phyloP scores from a whole-genome alignment of 2,888 invertebrate species.

The Temnothorax ravouxi region DNA sequence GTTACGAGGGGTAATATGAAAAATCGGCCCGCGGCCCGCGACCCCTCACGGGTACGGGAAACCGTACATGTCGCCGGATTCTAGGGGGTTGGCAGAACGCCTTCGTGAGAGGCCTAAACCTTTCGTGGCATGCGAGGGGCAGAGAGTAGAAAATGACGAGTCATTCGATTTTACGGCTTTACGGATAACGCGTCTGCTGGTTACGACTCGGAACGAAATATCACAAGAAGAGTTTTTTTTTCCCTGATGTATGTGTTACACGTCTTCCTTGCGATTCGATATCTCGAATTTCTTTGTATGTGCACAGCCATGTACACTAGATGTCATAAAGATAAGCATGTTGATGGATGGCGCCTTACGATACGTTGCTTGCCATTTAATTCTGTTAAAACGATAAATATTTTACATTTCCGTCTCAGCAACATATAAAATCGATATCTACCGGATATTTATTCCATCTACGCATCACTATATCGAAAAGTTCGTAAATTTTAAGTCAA shows the following conservation, averaged over 20 bases:
- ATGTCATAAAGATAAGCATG: conserved; percentile 32
- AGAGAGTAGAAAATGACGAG: conserved; percentile 58
- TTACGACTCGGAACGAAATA: conserved; percentile 71
- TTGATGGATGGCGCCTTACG: background rate
- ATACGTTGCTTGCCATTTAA: conserved; percentile 27
- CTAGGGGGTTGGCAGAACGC: conserved; percentile 31
- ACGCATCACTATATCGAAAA: background rate
- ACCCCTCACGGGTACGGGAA: conserved; percentile 9
- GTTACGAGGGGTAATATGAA: conserved; percentile 66
- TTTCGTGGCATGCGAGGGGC: conserved; percentile 38
- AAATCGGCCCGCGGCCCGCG: conserved; percentile 64
- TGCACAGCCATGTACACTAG: background rate
- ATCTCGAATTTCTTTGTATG: conserved; percentile 40
- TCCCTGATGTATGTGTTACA: conserved; percentile 11
- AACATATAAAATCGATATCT: background rate
- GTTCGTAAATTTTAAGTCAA: background rate
- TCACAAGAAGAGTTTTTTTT: conserved; percentile 49
- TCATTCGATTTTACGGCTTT: conserved; percentile 72
- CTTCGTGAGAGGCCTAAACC: conserved; percentile 39
- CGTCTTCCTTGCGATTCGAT: conserved; percentile 43
- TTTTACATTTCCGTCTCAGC: background rate
- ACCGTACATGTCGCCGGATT: conserved; percentile 29
- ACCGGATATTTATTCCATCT: background rate
- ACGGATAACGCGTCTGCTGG: conserved; percentile 69
- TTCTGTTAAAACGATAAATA: conserved; percentile 16